Base-by-base conservation (phyloP, 2,888 invertebrate species). In the Dynastes maya region DNA sequence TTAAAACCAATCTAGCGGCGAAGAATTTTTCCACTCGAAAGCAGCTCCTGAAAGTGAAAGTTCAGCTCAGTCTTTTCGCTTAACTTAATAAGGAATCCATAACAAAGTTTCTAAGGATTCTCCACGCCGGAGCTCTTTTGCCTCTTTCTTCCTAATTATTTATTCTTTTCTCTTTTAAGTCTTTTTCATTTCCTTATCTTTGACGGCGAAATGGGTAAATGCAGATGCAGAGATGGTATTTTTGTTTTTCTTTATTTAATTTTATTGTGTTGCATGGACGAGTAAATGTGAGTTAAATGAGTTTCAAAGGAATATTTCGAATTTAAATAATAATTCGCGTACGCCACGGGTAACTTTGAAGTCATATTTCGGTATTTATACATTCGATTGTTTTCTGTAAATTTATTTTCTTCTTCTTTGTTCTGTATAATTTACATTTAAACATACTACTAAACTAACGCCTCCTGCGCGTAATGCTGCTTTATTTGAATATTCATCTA, bases 51-150 rank as follows among this genome's bases (percentile, higher is more conserved):
- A 61, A 74, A 61, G 72, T 16, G 61, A 61, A 74, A 74, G 72
- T 74, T 72, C 51, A 40, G 61, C 37, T 2, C 61, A 22, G 51
- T 27, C 29, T 63, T 74, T 74, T 45, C 45, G 45, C 49, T 58
- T 74, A 74, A 74, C 55, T 74, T 61, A 63, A 74, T 74, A 74
- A 61, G 61, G 61, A 45, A 45, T 74, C 40, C 61, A 74, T 74
- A 74, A 74, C 61, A 74, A 74, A 74, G 72, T 74, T 74, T 74
- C 72, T 37, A 6, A 63, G 72, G 5, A 61, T 45, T 74, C 29
- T 63, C 40, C 72, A 8, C 27, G 27, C 37, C 11, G 40, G 5
- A 45, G 45, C 72, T 45, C 49, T 37, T 37, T 37, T 74, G 63
- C 72, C n/a, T 22, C 72, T 61, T 16, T 45, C 61, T 11, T 27